Percentiles rank a stretch among this genome's conserved stretches.
phyloP scores from a whole-genome alignment of 2,113 vertebrate genomes.

The Ptilonorhynchus violaceus region DNA sequence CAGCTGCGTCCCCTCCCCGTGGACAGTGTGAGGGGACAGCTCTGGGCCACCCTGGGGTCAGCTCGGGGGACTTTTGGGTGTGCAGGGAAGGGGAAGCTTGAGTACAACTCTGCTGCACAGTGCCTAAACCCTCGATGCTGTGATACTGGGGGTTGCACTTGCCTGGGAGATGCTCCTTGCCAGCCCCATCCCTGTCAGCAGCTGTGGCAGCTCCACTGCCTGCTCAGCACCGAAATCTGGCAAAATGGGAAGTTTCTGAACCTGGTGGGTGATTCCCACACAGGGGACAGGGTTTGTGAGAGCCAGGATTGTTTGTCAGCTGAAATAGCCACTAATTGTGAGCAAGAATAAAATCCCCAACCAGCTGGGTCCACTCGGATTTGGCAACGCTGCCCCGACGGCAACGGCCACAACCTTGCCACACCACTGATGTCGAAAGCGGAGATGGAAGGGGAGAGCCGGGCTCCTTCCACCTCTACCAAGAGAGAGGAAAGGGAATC shows the following conservation, averaged over 20 bases:
- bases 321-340: background rate
- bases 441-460: background rate
- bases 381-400: background rate
- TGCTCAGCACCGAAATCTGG: background rate
- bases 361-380: background rate
- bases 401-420: background rate
- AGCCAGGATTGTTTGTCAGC: background rate
- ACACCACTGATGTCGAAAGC: background rate
- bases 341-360: background rate
- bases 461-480: background rate
- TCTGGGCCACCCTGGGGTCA: background rate
- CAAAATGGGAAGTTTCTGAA: background rate
- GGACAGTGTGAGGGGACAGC: accelerated
- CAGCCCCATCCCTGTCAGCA: background rate
- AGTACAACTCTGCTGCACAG: background rate
- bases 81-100: background rate
- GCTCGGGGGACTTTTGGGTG: background rate
- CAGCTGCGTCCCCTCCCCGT: background rate
- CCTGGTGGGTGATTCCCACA: background rate
- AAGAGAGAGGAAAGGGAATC: background rate
- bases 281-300: background rate
- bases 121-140: accelerated
- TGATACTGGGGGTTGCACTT: background rate
- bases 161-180: background rate
- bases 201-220: background rate